Base-by-base conservation (phyloP, 2,113 vertebrate genomes). In the Neoarius graeffei region DNA sequence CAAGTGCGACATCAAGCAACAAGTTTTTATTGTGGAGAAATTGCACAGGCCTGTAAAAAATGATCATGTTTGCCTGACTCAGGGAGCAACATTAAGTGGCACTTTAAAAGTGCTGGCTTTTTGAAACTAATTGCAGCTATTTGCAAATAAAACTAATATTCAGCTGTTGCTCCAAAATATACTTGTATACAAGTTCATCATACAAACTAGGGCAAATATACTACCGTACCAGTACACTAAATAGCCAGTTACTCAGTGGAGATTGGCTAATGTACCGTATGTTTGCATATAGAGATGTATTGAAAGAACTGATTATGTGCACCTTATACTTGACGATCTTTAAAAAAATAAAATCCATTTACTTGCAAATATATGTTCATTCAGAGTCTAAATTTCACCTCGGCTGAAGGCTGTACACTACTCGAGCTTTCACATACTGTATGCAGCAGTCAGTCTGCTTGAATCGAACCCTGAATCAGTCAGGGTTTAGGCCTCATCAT, bases 1-100 rank as follows among this genome's bases (percentile, higher is more conserved):
- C 80, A 56, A n/a, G 76, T 86, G 60, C 69, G 59, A 86, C 86
- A 76, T 89, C 56, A 87, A 82, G 87, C 60, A 54, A 88, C 76
- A 48, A 85, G 86, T 27, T 57, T 50, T 69, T 59, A 52, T 52
- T 23, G 20, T 23, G 19, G 19, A 52, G 52, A 66, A 27, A 80
- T 60, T 35, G 62, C 74, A 86, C 73, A 67, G 25, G 27, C 27
- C 60, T 13, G 56, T 83, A 79, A 83, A 76, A 83, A 79, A 35
- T 17, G 1, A 86, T 77, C 52, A 87, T 74, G 35, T 71, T 79
- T 50, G 6, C 19, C 20, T 13, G 83, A 25, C n/a, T 67, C 27
- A 7, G 82, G 56, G 19, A 74, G 4, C 59, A 11, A 50, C 50
- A 74, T 80, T 79, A 25, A 23, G 42, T 30, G 86, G 30, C 27